Evolutionary conservation across 1,140 invertebrate species (phyloP), one percentile per base, ranked within the genome.

Genomic region (Cydia fagiglandana): DNA sequence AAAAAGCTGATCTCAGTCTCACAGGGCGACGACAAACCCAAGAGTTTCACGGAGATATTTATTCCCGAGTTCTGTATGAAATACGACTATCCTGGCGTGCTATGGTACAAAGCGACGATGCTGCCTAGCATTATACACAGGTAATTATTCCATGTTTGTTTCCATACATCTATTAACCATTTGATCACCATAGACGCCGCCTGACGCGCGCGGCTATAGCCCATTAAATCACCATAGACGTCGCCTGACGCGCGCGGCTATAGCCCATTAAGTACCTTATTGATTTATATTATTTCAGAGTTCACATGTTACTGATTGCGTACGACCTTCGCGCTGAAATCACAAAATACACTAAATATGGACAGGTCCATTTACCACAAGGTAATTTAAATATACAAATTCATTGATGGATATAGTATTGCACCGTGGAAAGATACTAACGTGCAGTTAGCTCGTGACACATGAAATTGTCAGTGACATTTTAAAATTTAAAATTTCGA

Each of bases 21-120:
- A 0, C 83, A 85, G 56, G 88, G 88, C 7, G 89, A 91, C 41
- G 84, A 86, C 68, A 85, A 85, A 61, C 79, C 80, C n/a, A 85
- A 84, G 45, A 79, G 78, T 3, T 86, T 87, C 74, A 64, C 77
- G 0, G 91, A 93, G 78, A 77, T 92, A 81, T 94, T 99, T 12
- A 95, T 99, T 53, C 98, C 98, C 0, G 99, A 99, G 91, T 93
- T 99, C 45, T 98, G 98, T 88, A 94, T 95, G 30, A 96, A 96
- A 78, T 96, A 98, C 86, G 95, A 96, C 2, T 98, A 98, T 88
- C 96, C 98, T 0, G 96, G 97, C 1, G 94, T 96, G 7, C 94
- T 99, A 34, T 99, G 98, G 98, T 93, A 98, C 10, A 98, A 99
- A 93, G 96, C 97, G 0, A 96, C 96, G 0, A 95, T 96, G 34